These are phyloP conservation scores for Corythaeola cristata DNA, from an alignment of 2,113 vertebrate genomes.

Conservation along the genomic window DNA sequence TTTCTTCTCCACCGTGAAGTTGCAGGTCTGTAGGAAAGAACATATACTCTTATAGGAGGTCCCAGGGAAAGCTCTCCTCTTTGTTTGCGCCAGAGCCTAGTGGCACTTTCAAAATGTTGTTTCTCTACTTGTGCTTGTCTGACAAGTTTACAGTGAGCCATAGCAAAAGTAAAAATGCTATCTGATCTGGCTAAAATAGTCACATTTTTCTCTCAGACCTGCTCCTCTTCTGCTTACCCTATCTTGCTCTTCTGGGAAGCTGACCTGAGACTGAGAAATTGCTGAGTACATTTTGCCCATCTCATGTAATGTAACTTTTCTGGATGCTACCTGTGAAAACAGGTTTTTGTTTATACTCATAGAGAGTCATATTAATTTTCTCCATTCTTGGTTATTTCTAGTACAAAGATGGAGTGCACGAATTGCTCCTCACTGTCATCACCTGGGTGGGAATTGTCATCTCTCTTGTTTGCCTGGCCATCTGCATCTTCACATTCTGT, in stretches of 20 bases:
- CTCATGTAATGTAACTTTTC: slow-evolving; percentile 41
- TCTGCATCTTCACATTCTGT: slow-evolving; percentile 99
- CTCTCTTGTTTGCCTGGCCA: slow-evolving; percentile 93
- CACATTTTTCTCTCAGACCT: neutral
- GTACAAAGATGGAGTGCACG: slow-evolving; percentile 85
- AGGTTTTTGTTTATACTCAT: slow-evolving; percentile 42
- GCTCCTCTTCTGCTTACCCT: neutral
- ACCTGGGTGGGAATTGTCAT: slow-evolving; percentile 95
- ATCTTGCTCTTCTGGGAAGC: slow-evolving; percentile 6
- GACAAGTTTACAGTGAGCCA: neutral
- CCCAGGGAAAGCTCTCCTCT: neutral
- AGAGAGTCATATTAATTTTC: slow-evolving; percentile 55
- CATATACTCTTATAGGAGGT: neutral
- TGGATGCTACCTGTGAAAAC: slow-evolving; percentile 29
- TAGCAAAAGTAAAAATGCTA: neutral
- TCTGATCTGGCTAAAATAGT: neutral
- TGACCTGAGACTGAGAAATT: slow-evolving; percentile 8
- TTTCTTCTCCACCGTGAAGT: neutral
- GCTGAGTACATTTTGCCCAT: slow-evolving; percentile 21
- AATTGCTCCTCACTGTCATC: slow-evolving; percentile 92
- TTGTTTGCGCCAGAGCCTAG: neutral
- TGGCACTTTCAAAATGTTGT: neutral
- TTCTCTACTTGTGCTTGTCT: neutral
- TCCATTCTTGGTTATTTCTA: slow-evolving; percentile 72
- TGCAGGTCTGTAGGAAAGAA: neutral